A percentile compares a stretch with the other conserved stretches of the same genome.
phyloP scores from a whole-genome alignment of 2,113 vertebrate species.

The Leptocoma aspasia region DNA sequence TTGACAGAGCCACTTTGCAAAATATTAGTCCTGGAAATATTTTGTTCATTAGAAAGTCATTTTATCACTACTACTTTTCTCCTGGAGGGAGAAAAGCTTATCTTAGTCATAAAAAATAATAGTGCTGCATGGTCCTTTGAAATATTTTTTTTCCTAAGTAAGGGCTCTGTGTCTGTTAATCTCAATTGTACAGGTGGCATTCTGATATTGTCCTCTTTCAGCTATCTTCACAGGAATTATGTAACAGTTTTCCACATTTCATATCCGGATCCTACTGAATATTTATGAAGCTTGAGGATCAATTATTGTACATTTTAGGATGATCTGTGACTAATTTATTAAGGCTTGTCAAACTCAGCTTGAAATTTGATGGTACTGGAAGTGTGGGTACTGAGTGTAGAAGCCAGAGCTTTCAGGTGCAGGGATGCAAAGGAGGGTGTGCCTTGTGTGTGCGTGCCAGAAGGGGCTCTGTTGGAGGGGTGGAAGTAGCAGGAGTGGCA shows the following conservation, averaged over 20 bases:
- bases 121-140: neutral
- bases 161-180: neutral
- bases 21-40: neutral
- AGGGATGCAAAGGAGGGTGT: neutral
- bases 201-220: neutral
- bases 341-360: neutral
- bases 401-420: neutral
- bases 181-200: neutral
- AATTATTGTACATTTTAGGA: neutral
- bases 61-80: neutral
- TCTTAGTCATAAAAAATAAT: neutral
- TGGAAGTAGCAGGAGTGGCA: neutral
- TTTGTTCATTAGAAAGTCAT: neutral
- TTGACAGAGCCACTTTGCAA: neutral
- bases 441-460: neutral
- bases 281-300: neutral
- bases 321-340: neutral
- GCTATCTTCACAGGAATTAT: neutral
- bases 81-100: neutral
- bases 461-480: neutral
- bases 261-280: neutral
- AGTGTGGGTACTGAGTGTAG: neutral
- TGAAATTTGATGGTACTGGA: neutral
- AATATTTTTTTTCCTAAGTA: neutral
- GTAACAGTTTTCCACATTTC: neutral